Evolutionary conservation across 2,888 invertebrate genomes (phyloP).

Genomic region (Schrankia costaestrigalis): DNA sequence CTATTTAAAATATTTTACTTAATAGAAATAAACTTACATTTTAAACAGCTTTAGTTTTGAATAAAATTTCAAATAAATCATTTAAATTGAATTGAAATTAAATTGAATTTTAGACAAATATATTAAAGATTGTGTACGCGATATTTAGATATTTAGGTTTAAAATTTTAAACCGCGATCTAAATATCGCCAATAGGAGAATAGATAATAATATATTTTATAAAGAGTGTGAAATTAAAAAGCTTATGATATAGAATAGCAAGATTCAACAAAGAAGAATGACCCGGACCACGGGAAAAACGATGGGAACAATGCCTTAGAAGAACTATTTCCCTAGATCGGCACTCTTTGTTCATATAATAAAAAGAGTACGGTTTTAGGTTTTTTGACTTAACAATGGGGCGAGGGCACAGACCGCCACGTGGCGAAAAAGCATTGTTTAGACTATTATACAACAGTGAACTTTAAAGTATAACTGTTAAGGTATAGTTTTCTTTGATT

Average conservation of each 20-base stretch:
- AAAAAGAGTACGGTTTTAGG: conserved; percentile 62
- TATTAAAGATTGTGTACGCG: too few species aligned
- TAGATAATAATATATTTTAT: neutral
- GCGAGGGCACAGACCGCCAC: conserved; percentile 55
- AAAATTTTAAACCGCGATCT: too few species aligned
- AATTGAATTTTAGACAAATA: too few species aligned
- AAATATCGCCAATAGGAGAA: too few species aligned
- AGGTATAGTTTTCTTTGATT: conserved; percentile 9
- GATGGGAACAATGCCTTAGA: conserved; percentile 50
- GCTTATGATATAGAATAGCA: conserved; percentile 7
- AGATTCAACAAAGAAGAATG: conserved; percentile 22
- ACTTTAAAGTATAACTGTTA: conserved; percentile 6
- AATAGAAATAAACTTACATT: too few species aligned
- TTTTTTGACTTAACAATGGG: conserved; percentile 69
- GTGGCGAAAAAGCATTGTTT: conserved; percentile 48
- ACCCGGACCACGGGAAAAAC: conserved; percentile 41
- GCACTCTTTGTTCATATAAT: conserved; percentile 53
- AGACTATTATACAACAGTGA: conserved; percentile 12
- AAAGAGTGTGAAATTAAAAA: conserved; percentile 5
- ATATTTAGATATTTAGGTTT: too few species aligned
- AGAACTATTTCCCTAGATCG: conserved; percentile 59
- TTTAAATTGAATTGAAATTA: too few species aligned
- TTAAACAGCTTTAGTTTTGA: too few species aligned
- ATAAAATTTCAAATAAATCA: too few species aligned
- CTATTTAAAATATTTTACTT: too few species aligned